Evolutionary conservation across 2,888 invertebrate genomes (phyloP).

Genomic region (Dorcus parallelipipedus): DNA sequence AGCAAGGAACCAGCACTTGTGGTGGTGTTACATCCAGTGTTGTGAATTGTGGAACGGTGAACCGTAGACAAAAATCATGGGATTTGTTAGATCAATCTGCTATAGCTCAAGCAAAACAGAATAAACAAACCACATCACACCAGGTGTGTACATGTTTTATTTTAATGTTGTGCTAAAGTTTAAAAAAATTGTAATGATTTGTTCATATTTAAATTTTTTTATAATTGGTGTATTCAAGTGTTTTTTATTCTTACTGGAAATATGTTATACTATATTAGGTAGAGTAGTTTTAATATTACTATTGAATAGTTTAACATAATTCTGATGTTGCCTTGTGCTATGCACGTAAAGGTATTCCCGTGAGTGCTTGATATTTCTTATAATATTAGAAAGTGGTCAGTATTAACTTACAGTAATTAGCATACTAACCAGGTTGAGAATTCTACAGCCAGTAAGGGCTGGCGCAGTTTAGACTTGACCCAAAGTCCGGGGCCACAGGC

Average conservation of each 20-base stretch:
- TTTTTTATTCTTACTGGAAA: constrained; percentile 5
- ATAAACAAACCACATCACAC: constrained; percentile 59
- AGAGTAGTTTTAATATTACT: neutral
- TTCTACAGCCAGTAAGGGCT: constrained; percentile 49
- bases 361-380: neutral
- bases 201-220: constrained; percentile 3
- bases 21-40: constrained; percentile 15
- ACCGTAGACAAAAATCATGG: constrained; percentile 87
- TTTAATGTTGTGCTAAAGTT: constrained; percentile 7
- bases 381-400: constrained; percentile 1
- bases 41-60: constrained; percentile 39
- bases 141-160: constrained; percentile 50
- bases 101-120: constrained; percentile 68
- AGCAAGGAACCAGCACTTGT: constrained; percentile 24
- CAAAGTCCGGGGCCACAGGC: constrained; percentile 42
- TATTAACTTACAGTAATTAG: constrained; percentile 20
- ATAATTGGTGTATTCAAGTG: constrained; percentile 2
- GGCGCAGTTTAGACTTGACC: constrained; percentile 54
- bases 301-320: constrained; percentile 10
- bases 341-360: constrained; percentile 19
- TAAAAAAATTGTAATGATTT: constrained; percentile 8
- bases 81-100: constrained; percentile 88
- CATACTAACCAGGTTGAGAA: constrained; percentile 42
- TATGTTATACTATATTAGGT: neutral
- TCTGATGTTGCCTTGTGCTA: constrained; percentile 12